phyloP scores from a whole-genome alignment of 1,140 invertebrate genomes.

The Matsumurasca onukii region DNA sequence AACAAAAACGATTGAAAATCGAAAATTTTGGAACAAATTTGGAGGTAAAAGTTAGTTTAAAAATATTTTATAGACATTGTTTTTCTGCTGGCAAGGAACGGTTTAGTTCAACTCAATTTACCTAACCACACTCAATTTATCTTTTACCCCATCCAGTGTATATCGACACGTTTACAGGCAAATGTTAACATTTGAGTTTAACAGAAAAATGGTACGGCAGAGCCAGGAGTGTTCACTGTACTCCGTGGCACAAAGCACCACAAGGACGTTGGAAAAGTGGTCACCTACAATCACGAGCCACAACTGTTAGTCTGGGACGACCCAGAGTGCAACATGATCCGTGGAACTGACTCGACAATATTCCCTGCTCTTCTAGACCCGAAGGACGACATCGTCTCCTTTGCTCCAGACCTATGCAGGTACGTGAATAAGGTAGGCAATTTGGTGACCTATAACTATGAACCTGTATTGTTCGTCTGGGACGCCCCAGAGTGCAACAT shows the following conservation, averaged over 20 bases:
- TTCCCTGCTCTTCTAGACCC: slow-evolving; percentile 47
- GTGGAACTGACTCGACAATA: slow-evolving; percentile 50
- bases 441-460: neutral
- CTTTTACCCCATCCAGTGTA: too few species aligned
- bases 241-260: slow-evolving; percentile 51
- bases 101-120: too few species aligned
- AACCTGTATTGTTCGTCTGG: slow-evolving; percentile 39
- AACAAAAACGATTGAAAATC: too few species aligned
- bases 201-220: slow-evolving; percentile 61
- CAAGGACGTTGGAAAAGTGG: slow-evolving; percentile 46
- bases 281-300: slow-evolving; percentile 45
- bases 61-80: too few species aligned
- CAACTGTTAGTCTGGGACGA: slow-evolving; percentile 43
- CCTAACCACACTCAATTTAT: too few species aligned
- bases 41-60: too few species aligned
- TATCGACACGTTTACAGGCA: too few species aligned
- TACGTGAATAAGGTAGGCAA: slow-evolving; percentile 19
- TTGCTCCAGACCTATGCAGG: slow-evolving; percentile 43
- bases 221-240: slow-evolving; percentile 60
- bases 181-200: too few species aligned
- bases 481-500: slow-evolving; percentile 42
- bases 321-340: slow-evolving; percentile 42
- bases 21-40: too few species aligned
- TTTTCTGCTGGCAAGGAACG: too few species aligned
- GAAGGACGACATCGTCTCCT: slow-evolving; percentile 37